Conservation (phyloP, 2,113 vertebrate species). For the Pampusana beccarii region DNA sequence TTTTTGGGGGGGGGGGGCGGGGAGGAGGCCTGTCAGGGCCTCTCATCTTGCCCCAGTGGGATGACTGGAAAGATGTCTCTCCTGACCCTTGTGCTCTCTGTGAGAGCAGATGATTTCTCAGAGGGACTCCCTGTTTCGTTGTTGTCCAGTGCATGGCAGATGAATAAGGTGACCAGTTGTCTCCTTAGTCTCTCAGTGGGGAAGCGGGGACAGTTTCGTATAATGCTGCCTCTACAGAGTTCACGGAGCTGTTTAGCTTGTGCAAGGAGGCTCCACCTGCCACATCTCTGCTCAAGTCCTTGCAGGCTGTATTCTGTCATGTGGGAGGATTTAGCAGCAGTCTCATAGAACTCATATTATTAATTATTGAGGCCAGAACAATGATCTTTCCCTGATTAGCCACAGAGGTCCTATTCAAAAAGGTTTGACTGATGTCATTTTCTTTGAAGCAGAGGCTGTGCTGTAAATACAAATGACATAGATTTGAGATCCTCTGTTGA, state of each 20-base stretch:
- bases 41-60: not conserved
- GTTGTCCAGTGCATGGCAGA: not conserved
- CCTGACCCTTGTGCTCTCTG: not conserved
- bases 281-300: not conserved
- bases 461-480: not conserved
- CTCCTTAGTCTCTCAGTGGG: not conserved
- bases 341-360: not conserved
- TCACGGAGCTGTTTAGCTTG: not conserved
- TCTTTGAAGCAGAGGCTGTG: not conserved
- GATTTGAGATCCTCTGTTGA: not conserved
- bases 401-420: conserved; percentile 27
- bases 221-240: not conserved
- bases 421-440: not conserved
- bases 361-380: not conserved
- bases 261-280: not conserved
- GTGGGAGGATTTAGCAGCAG: not conserved
- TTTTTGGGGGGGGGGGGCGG: rapidly evolving
- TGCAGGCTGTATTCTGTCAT: not conserved
- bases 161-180: not conserved
- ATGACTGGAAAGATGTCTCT: not conserved
- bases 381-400: not conserved
- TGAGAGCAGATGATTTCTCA: not conserved
- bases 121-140: not conserved
- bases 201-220: not conserved
- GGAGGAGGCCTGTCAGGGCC: no score